These are phyloP conservation scores for Heliconius cydno DNA, from an alignment of 2,888 invertebrate genomes.

Conservation along the genomic window DNA sequence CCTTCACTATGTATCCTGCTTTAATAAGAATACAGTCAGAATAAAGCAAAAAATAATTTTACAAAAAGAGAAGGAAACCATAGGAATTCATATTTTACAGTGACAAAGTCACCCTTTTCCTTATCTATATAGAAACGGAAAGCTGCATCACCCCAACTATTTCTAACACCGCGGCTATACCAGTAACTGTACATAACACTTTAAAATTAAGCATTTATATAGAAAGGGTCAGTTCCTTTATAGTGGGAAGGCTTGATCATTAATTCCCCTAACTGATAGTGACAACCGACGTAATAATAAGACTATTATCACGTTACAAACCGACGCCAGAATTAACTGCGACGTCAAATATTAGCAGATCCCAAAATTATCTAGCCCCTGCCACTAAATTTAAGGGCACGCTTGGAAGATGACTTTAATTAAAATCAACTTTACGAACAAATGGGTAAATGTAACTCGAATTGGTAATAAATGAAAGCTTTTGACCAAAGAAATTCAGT, in stretches of 20 bases:
- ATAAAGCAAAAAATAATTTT: too few species aligned
- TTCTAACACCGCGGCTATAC: not conserved
- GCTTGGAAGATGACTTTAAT: constrained; percentile 46
- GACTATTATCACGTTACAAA: constrained; percentile 26
- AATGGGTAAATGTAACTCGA: constrained; percentile 48
- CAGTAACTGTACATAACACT: constrained; percentile 1
- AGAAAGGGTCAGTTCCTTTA: constrained; percentile 3
- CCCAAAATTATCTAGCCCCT: constrained; percentile 44
- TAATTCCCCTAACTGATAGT: constrained; percentile 18
- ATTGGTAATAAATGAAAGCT: constrained; percentile 51
- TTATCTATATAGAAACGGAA: not conserved
- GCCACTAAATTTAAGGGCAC: constrained; percentile 43
- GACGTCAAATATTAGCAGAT: constrained; percentile 43
- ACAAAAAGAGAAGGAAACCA: not conserved
- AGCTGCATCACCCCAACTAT: not conserved
- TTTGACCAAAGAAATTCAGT: constrained; percentile 37
- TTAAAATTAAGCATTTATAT: constrained; percentile 12
- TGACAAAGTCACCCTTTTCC: not conserved
- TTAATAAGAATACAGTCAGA: too few species aligned
- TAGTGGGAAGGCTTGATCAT: constrained; percentile 10
- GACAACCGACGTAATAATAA: constrained; percentile 31
- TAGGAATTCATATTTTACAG: not conserved
- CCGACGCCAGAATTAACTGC: constrained; percentile 29
- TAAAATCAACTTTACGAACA: constrained; percentile 50
- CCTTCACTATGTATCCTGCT: too few species aligned